Evolutionary conservation across 2,888 invertebrate species (phyloP).

Genomic region (Mesoligia furuncula): DNA sequence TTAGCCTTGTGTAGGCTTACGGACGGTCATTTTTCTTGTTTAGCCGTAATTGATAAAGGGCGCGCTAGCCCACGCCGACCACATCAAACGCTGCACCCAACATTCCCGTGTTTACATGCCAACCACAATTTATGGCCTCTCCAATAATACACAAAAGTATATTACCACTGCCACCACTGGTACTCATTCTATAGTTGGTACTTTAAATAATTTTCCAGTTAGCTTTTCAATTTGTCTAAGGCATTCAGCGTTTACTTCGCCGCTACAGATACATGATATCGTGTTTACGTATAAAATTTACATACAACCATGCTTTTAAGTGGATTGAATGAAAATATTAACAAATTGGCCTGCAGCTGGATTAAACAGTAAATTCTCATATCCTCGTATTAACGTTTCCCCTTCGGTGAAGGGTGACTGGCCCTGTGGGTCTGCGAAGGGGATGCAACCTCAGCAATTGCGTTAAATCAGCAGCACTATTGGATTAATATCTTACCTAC

Average conservation of each 20-base stretch:
- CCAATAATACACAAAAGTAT: conserved; percentile 47
- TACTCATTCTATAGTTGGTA: conserved; percentile 6
- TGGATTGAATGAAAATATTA: conserved; percentile 90
- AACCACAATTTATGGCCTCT: conserved; percentile 50
- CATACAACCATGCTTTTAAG: conserved; percentile 83
- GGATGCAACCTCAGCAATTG: conserved; percentile 89
- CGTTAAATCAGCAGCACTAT: conserved; percentile 88
- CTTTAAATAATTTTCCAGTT: conserved; percentile 34
- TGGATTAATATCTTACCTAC: conserved; percentile 83
- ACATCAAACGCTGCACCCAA: conserved; percentile 76
- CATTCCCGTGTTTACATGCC: conserved; percentile 65
- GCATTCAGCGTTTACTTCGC: conserved; percentile 49
- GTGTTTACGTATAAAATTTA: conserved; percentile 71
- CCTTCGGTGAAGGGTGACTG: conserved; percentile 86
- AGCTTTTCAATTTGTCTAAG: conserved; percentile 67
- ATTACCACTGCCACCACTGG: conserved; percentile 7
- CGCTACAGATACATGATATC: conserved; percentile 61
- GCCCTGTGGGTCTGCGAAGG: conserved; percentile 79
- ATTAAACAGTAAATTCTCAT: conserved; percentile 91
- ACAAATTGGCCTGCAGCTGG: conserved; percentile 89
- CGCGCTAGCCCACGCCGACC: conserved; percentile 73
- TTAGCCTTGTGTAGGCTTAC: conserved; percentile 87
- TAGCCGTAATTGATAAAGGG: conserved; percentile 89
- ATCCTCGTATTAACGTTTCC: conserved; percentile 89
- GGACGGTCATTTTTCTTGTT: conserved; percentile 88